phyloP scores from a whole-genome alignment of 2,888 invertebrate species.

The Dryocosmus kuriphilus region DNA sequence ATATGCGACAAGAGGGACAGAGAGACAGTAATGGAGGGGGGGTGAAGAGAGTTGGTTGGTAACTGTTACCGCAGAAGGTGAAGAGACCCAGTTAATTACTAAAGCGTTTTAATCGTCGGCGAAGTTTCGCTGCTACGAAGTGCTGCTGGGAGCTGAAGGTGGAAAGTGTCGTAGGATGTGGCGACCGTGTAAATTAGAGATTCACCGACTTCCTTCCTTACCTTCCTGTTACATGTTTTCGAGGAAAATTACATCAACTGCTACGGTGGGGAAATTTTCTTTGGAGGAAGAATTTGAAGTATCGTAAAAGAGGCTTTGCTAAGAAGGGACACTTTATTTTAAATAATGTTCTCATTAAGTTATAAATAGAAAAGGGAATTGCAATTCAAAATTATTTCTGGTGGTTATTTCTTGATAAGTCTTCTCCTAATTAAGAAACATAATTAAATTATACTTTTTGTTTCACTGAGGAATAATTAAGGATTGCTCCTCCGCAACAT shows the following conservation, averaged over 20 bases:
- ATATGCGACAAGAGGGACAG: constrained; percentile 62
- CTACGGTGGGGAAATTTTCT: constrained; percentile 1
- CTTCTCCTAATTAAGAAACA: too few relatives aligned
- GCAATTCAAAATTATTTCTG: background rate
- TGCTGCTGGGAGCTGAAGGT: constrained; percentile 61
- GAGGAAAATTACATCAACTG: constrained; percentile 17
- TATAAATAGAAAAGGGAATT: background rate
- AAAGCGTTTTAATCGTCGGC: constrained; percentile 78
- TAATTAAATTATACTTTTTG: too few relatives aligned
- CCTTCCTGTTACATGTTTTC: constrained; percentile 33
- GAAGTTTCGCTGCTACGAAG: constrained; percentile 73
- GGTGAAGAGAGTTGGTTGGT: constrained; percentile 58
- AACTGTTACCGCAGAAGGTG: constrained; percentile 75
- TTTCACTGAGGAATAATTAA: too few relatives aligned
- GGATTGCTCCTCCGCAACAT: too few relatives aligned
- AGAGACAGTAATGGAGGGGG: constrained; percentile 54
- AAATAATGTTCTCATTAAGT: background rate
- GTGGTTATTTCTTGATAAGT: too few relatives aligned
- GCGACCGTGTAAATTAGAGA: constrained; percentile 75
- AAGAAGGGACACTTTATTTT: background rate
- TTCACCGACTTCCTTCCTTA: constrained; percentile 64
- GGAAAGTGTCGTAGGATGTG: constrained; percentile 65
- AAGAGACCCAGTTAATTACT: constrained; percentile 78
- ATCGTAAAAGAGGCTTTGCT: constrained; percentile 4
- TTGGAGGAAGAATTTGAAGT: constrained; percentile 15